These are phyloP conservation scores for Apantesis nais DNA, from an alignment of 2,888 invertebrate species.

Conservation along the genomic window DNA sequence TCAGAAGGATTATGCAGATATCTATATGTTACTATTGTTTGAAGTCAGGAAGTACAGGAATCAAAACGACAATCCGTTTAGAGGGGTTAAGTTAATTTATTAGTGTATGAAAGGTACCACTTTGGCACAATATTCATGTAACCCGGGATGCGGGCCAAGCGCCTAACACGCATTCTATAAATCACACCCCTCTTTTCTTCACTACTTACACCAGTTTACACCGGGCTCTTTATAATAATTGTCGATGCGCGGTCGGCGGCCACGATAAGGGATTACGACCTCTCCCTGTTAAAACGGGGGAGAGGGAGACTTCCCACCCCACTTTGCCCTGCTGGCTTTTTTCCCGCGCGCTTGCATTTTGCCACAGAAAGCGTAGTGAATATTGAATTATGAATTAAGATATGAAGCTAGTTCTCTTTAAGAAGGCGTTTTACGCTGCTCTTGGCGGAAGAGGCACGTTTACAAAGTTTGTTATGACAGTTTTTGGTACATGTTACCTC, in stretches of 20 bases:
- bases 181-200: constrained; percentile 37
- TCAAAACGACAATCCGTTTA: constrained; percentile 1
- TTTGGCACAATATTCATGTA: constrained; percentile 3
- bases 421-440: constrained; percentile 42
- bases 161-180: constrained; percentile 41
- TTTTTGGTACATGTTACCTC: constrained; percentile 35
- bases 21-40: too few species aligned
- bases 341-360: constrained; percentile 77
- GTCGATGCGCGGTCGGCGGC: constrained; percentile 76
- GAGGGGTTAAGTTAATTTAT: constrained; percentile 1
- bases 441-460: constrained; percentile 30
- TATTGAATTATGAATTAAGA: constrained; percentile 82
- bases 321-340: constrained; percentile 68
- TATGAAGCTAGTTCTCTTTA: constrained; percentile 59
- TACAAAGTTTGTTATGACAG: constrained; percentile 44
- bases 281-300: constrained; percentile 42
- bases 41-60: too few species aligned
- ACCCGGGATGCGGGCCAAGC: constrained; percentile 18
- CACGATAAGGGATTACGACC: constrained; percentile 77
- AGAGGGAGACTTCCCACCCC: constrained; percentile 24
- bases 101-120: background rate
- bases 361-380: constrained; percentile 65
- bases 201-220: constrained; percentile 60
- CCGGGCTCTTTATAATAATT: constrained; percentile 75
- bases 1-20: too few species aligned